phyloP scores from a whole-genome alignment of 2,113 vertebrate genomes.

The Trichomycterus rosablanca region DNA sequence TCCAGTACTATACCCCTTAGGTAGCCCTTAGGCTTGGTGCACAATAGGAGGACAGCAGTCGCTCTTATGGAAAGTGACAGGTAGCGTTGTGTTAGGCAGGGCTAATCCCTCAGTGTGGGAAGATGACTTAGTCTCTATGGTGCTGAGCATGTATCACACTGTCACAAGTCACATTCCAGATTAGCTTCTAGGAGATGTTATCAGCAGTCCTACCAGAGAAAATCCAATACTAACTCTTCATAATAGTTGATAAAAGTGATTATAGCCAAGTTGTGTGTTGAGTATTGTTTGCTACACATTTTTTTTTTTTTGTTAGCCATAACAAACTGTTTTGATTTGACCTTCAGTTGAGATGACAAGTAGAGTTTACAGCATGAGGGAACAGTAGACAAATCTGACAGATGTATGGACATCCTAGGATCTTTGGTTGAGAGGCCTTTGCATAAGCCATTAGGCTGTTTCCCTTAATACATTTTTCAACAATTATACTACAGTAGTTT shows the following conservation, averaged over 20 bases:
- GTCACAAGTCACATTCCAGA: slow-evolving; percentile 34
- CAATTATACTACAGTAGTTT: too few relatives aligned
- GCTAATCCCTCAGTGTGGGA: slow-evolving; percentile 13
- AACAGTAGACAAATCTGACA: slow-evolving; percentile 26
- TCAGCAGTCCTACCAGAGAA: slow-evolving; percentile 8
- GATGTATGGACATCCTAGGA: slow-evolving; percentile 5
- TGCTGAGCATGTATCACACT: slow-evolving; percentile 4
- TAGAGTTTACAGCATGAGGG: slow-evolving; percentile 1
- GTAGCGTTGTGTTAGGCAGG: slow-evolving; percentile 10
- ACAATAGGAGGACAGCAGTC: slow-evolving; percentile 23
- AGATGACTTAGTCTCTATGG: slow-evolving; percentile 30
- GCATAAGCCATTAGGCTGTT: too few relatives aligned
- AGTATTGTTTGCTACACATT: slow-evolving; percentile 4
- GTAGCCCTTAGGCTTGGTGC: neutral
- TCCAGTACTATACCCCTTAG: neutral
- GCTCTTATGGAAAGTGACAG: slow-evolving; percentile 8
- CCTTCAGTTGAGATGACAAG: slow-evolving; percentile 16
- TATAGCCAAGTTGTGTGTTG: slow-evolving; percentile 7
- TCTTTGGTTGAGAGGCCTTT: slow-evolving; percentile 12
- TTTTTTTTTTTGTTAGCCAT: slow-evolving; percentile 12
- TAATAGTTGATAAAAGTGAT: neutral
- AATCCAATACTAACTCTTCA: slow-evolving; percentile 4
- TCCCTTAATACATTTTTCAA: too few relatives aligned
- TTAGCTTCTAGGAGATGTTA: slow-evolving; percentile 6
- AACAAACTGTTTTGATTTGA: slow-evolving; percentile 28